Percentiles rank a stretch among this genome's conserved stretches.
Evolutionary conservation across 2,113 vertebrate species (phyloP).

Genomic region (Ictidomys tridecemlineatus): DNA sequence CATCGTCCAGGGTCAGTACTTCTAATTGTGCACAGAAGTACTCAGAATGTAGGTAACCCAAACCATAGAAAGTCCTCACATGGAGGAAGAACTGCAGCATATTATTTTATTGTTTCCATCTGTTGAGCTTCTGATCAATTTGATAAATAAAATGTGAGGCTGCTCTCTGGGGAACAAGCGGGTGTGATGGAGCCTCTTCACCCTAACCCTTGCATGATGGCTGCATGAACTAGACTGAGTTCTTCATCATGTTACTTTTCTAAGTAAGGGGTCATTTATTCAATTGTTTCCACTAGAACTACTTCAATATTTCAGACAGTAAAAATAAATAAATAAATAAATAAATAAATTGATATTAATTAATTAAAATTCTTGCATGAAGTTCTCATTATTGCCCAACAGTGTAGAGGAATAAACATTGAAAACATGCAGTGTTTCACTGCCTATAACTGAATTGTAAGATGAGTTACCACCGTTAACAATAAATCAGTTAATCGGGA

Average conservation of each 20-base stretch:
- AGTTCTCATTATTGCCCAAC: neutral
- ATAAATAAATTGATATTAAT: neutral
- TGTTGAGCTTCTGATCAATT: neutral
- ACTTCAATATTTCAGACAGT: neutral
- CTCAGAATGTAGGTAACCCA: no score
- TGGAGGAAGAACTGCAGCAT: neutral
- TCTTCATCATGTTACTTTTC: neutral
- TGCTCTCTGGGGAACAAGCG: neutral
- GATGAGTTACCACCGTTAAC: neutral
- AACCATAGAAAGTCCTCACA: no score
- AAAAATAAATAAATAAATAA: conserved; percentile 8
- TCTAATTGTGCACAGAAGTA: neutral
- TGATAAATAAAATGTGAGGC: neutral
- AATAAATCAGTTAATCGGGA: neutral
- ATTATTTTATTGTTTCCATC: neutral
- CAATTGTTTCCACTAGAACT: neutral
- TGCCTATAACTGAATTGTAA: neutral
- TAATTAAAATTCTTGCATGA: neutral
- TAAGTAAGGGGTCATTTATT: neutral
- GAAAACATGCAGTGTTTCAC: neutral
- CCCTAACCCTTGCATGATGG: neutral
- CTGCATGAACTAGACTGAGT: neutral
- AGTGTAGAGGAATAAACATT: neutral
- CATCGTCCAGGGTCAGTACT: neutral
- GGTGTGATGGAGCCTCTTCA: neutral